phyloP scores from a whole-genome alignment of 1,140 invertebrate genomes.

The Drosophila serrata region DNA sequence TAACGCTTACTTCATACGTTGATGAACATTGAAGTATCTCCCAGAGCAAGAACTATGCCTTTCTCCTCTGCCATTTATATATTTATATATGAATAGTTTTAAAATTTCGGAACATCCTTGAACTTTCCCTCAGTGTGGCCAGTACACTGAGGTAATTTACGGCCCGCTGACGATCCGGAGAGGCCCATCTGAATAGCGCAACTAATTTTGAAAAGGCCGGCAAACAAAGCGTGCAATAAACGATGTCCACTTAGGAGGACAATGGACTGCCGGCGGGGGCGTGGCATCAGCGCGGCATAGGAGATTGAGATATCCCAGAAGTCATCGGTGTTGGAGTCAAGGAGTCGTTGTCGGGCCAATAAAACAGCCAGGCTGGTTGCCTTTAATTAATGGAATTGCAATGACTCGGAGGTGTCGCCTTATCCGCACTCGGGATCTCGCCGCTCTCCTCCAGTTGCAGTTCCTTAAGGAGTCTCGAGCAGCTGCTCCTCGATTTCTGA shows the following conservation, averaged over 20 bases:
- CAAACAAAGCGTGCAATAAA: slow-evolving; percentile 79
- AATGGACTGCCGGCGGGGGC: slow-evolving; percentile 54
- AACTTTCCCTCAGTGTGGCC: not conserved
- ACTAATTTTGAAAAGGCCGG: slow-evolving; percentile 80
- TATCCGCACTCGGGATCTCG: slow-evolving; percentile 61
- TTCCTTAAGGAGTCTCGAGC: not conserved
- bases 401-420: slow-evolving; percentile 63
- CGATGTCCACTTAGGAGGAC: slow-evolving; percentile 78
- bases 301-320: slow-evolving; percentile 47
- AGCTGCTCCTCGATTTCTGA: slow-evolving; percentile 48
- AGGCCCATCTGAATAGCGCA: slow-evolving; percentile 71
- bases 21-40: too few species aligned
- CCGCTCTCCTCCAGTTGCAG: slow-evolving; percentile 32
- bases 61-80: not conserved
- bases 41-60: too few species aligned
- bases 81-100: not conserved
- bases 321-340: slow-evolving; percentile 8
- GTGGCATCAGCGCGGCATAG: slow-evolving; percentile 35
- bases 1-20: too few species aligned
- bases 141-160: slow-evolving; percentile 65
- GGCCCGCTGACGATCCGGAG: slow-evolving; percentile 34
- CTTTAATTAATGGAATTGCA: slow-evolving; percentile 82
- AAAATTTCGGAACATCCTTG: not conserved
- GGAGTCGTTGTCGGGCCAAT: slow-evolving; percentile 46
- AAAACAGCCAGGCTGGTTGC: slow-evolving; percentile 50